Evolutionary conservation across 2,113 vertebrate genomes (phyloP).

Genomic region (Eudorcas thomsonii): DNA sequence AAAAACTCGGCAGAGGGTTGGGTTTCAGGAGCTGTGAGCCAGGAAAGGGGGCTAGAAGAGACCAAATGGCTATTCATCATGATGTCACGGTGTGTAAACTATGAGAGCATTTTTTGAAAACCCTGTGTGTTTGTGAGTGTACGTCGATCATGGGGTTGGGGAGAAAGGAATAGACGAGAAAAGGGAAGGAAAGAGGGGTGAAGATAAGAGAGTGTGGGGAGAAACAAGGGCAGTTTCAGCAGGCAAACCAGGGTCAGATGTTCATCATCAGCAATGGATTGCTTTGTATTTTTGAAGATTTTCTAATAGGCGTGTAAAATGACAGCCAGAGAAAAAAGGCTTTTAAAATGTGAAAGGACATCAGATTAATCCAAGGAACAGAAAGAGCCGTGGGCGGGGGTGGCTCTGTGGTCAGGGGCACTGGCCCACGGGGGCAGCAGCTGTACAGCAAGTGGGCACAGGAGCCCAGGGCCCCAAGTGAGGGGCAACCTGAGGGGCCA

Average conservation of each 20-base stretch:
- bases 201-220: not conserved
- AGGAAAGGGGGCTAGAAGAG: not conserved
- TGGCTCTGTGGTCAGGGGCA: no score
- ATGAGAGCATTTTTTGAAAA: not conserved
- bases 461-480: no score
- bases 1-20: not conserved
- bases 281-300: not conserved
- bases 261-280: not conserved
- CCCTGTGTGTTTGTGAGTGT: not conserved
- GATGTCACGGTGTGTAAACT: not conserved
- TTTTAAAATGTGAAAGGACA: not conserved
- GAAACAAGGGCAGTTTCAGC: not conserved
- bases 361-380: not conserved
- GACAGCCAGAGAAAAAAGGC: not conserved
- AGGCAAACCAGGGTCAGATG: not conserved
- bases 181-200: not conserved
- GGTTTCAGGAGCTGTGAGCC: not conserved
- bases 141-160: fast-evolving
- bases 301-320: not conserved
- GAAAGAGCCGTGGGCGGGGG: not conserved
- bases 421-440: not conserved
- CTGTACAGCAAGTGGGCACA: not conserved
- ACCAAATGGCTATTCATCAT: not conserved
- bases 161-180: not conserved
- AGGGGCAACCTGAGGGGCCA: no score